A percentile compares a stretch with the other conserved stretches of the same genome.
These are phyloP conservation scores for Cheilosia scutellata DNA, from an alignment of 2,888 invertebrate genomes.

Conservation along the genomic window DNA sequence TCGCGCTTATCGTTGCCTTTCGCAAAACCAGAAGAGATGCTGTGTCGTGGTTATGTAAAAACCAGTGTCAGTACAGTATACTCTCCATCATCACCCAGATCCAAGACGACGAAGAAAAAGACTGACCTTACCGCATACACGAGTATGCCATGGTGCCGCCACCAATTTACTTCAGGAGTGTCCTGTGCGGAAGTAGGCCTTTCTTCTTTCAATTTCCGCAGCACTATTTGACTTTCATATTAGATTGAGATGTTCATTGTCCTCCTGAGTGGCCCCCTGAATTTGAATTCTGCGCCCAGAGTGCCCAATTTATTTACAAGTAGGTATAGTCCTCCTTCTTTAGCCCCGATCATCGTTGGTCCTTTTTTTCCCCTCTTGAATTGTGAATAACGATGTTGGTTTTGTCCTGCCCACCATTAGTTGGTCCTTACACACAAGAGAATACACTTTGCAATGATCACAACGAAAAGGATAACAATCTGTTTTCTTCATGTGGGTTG, in stretches of 20 bases:
- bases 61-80: slow-evolving; percentile 15
- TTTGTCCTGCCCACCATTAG: slow-evolving; percentile 37
- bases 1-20: slow-evolving; percentile 9
- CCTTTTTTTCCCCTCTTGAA: too few species aligned
- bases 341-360: background rate
- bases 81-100: slow-evolving; percentile 28
- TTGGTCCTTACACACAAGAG: slow-evolving; percentile 5
- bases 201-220: slow-evolving; percentile 10
- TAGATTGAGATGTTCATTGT: slow-evolving; percentile 39
- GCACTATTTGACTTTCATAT: slow-evolving; percentile 35
- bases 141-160: background rate
- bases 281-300: slow-evolving; percentile 55
- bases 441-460: slow-evolving; percentile 38
- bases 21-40: background rate
- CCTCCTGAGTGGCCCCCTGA: slow-evolving; percentile 36
- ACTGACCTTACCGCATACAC: background rate
- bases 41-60: slow-evolving; percentile 40
- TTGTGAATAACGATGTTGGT: slow-evolving; percentile 40
- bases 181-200: slow-evolving; percentile 33
- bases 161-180: slow-evolving; percentile 25
- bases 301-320: slow-evolving; percentile 64
- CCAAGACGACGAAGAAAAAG: background rate
- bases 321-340: slow-evolving; percentile 26
- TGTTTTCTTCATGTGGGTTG: slow-evolving; percentile 15
- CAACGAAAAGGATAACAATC: slow-evolving; percentile 54